Percentiles rank a stretch among this genome's conserved stretches.
These are phyloP conservation scores for Ceratina australensis DNA, from an alignment of 1,140 invertebrate species.

Conservation along the genomic window DNA sequence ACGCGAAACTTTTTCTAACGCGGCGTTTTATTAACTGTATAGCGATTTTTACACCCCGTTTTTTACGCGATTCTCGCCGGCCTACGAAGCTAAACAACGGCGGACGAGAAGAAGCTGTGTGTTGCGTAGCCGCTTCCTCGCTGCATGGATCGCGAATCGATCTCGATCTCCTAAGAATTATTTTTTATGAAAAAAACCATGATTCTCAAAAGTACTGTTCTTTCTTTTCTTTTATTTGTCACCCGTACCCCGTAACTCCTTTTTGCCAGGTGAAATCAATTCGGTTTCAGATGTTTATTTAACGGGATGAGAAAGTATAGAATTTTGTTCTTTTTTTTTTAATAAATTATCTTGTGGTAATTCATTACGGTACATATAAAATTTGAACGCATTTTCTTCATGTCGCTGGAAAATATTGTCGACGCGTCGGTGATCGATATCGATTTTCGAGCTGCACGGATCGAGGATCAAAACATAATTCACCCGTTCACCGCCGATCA, in stretches of 20 bases:
- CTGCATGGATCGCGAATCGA: not conserved
- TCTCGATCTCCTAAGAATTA: slow-evolving; percentile 9
- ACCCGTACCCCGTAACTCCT: not conserved
- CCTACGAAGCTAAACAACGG: slow-evolving; percentile 19
- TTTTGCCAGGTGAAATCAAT: too few species aligned
- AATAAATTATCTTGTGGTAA: too few species aligned
- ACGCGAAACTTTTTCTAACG: slow-evolving; percentile 2
- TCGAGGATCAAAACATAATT: not conserved
- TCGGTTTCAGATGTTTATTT: too few species aligned
- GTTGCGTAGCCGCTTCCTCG: slow-evolving; percentile 4
- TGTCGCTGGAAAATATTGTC: not conserved
- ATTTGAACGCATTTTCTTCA: too few species aligned
- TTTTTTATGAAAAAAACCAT: too few species aligned
- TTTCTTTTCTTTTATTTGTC: not conserved
- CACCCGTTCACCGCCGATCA: slow-evolving; percentile 43
- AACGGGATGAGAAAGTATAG: too few species aligned
- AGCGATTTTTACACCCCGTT: slow-evolving; percentile 42
- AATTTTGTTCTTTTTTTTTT: too few species aligned
- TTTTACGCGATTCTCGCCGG: slow-evolving; percentile 40
- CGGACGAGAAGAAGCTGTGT: slow-evolving; percentile 6
- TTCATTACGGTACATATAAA: too few species aligned
- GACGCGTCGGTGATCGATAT: not conserved
- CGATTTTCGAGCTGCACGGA: not conserved
- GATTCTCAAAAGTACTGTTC: not conserved
- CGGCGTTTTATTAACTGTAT: slow-evolving; percentile 17